Evolutionary conservation across 2,888 invertebrate genomes (phyloP), one percentile per base, ranked within the genome.

Genomic region (Glaucopsyche alexis): DNA sequence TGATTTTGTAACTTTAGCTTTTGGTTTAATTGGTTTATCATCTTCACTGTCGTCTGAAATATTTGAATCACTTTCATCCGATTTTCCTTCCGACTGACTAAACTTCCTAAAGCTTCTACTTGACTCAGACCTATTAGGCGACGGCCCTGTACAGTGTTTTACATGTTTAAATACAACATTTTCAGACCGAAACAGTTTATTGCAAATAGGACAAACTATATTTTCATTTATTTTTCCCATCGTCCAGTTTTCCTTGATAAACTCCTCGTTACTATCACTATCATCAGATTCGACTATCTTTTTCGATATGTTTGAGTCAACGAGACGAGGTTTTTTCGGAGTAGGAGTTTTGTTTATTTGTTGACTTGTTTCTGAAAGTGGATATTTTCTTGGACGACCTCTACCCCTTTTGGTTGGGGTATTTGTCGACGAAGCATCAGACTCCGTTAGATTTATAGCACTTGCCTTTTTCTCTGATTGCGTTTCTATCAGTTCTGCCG

Each of bases 221-320:
- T 93, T 91, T 79, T 93, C 93, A 79, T 93, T 91, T 66, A 93
- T 93, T 84, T 92, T 93, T n/a, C 93, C 93, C 91, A 92, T 91
- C 2, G 92, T 92, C 93, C 92, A 93, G 80, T 92, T 92, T 82
- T 90, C 91, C 81, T 84, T 85, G 7, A 91, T 81, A 9, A 88
- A 83, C 80, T 82, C 87, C 47, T 83, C 85, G 38, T 83, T 84
- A 73, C 80, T 84, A 29, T 69, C 69, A 72, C 80, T 82, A 6
- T 81, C 80, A 19, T 85, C 83, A 19, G 85, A 86, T 69, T 88
- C 89, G 49, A 85, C 85, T 49, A 82, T 82, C 60, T 78, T 79
- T 78, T 85, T 88, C 29, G 76, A 71, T 1, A 79, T 74, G 79
- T 86, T 87, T 16, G 84, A 81, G 73, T 90, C 87, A 75, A 86